phyloP scores from a whole-genome alignment of 2,113 vertebrate genomes.

The Speoplatyrhinus poulsoni region DNA sequence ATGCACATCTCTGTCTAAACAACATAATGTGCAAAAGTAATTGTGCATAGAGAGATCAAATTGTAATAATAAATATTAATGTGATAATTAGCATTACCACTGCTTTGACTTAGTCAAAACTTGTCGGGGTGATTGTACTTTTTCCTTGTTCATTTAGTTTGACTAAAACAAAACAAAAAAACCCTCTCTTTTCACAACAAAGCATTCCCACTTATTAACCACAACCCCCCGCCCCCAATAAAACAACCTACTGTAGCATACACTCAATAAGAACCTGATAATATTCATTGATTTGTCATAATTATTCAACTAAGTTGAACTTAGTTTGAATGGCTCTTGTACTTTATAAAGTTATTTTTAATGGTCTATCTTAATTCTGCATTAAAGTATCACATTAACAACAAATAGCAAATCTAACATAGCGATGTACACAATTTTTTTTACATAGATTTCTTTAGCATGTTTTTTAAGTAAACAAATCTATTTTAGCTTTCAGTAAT shows the following conservation, averaged over 20 bases:
- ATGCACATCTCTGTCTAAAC: constrained; percentile 47
- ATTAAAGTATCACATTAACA: constrained; percentile 66
- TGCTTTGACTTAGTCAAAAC: constrained; percentile 65
- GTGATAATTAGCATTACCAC: constrained; percentile 64
- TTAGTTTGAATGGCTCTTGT: constrained; percentile 64
- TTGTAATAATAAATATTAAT: constrained; percentile 72
- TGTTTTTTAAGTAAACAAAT: constrained; percentile 57
- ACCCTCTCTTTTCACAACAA: constrained; percentile 51
- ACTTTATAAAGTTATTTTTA: constrained; percentile 37
- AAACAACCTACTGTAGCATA: constrained; percentile 51
- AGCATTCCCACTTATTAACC: constrained; percentile 60
- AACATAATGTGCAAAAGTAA: constrained; percentile 70
- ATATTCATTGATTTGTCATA: constrained; percentile 68
- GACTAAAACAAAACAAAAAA: constrained; percentile 54
- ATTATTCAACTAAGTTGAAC: constrained; percentile 49
- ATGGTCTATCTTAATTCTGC: constrained; percentile 54
- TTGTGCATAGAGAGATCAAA: constrained; percentile 76
- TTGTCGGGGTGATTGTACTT: constrained; percentile 71
- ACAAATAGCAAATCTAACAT: constrained; percentile 62
- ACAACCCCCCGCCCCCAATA: constrained; percentile 53
- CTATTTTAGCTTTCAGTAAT: constrained; percentile 50
- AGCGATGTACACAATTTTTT: constrained; percentile 61
- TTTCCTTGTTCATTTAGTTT: constrained; percentile 67
- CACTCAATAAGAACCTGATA: constrained; percentile 63
- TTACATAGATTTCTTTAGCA: constrained; percentile 58